Base-by-base conservation (phyloP, 1,140 invertebrate genomes). In the Conus ventricosus region DNA sequence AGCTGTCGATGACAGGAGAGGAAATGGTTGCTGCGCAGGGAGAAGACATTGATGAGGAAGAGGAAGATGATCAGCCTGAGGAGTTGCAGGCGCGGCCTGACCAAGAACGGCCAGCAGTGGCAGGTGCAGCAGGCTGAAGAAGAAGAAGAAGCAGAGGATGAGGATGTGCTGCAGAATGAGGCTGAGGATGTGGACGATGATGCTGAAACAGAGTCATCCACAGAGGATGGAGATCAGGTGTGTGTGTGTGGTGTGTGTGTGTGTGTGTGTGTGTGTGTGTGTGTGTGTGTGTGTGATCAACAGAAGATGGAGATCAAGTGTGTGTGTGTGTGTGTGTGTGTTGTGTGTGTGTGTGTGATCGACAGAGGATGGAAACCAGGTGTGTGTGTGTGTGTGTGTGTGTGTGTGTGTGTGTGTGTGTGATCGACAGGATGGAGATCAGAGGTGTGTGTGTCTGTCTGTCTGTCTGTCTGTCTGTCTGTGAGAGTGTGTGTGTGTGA, bases 161-260 rank as follows among this genome's bases (percentile, higher is more conserved):
- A 20, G 67, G 67, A 7, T 6, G 67, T 71, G 67, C 67, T 20
- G 20, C 13, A 23, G 17, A 71, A 71, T n/a, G 15, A 80, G 27
- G 78, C 10, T 80, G 78, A 39, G 8, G 78, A 20, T 54, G 57
- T 60, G 57, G 71, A 80, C 55, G 85, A 39, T 57, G 85, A 87
- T 78, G 85, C 23, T 51, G 85, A 87, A 51, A 87, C 85, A 11
- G 85, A 87, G 55, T 87, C 85, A 13, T 87, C 85, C 53, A 87
- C 71, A 8, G 85, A 87, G 25, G 63, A 76, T 20, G 57, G 75
- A 4, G 81, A 80, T 51, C 76, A 80, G 27, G 76, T 80, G 39
- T 39, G 76, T 80, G 60, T 63, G 60, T 63, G 60, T 63, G 60
- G 60, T 63, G 60, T 63, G 60, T 63, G 60, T 63, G 60, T 63